These are phyloP conservation scores for Syngnathus acus DNA, from an alignment of 2,797 vertebrate species.

Conservation along the genomic window DNA sequence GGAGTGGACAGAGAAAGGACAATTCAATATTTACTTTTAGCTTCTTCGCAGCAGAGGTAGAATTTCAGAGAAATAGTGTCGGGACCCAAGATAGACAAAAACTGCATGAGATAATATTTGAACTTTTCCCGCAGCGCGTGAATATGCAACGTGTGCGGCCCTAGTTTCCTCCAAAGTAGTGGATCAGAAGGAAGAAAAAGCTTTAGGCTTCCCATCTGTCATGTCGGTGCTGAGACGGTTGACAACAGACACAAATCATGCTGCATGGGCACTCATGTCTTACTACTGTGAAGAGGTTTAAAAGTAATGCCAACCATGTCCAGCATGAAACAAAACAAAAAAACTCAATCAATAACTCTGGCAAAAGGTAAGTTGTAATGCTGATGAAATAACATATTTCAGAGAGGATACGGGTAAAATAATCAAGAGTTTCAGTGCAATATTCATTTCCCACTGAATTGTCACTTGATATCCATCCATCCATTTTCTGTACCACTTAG, in stretches of 20 bases:
- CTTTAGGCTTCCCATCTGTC: constrained; percentile 6
- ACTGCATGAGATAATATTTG: constrained; percentile 42
- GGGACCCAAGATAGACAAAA: constrained; percentile 26
- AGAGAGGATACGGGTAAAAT: not conserved
- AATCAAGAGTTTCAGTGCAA: not conserved
- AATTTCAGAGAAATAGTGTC: constrained; percentile 30
- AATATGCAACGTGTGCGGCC: constrained; percentile 3
- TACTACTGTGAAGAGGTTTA: not conserved
- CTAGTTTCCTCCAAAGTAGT: constrained; percentile 1
- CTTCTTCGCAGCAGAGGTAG: constrained; percentile 42
- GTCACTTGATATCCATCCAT: not conserved
- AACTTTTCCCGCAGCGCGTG: constrained; percentile 32
- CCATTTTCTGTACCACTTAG: no score
- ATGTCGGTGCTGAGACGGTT: not conserved
- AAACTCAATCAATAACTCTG: not conserved
- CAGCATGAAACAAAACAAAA: not conserved
- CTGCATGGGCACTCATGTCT: not conserved
- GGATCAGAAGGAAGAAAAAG: constrained; percentile 7
- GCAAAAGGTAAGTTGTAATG: not conserved
- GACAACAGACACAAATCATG: constrained; percentile 1
- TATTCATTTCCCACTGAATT: not conserved
- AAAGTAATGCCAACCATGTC: not conserved
- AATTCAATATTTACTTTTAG: constrained; percentile 58
- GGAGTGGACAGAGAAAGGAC: constrained; percentile 46
- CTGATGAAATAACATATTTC: not conserved